Conservation (phyloP, 2,797 vertebrate genomes). For the Sebastes dallii region DNA sequence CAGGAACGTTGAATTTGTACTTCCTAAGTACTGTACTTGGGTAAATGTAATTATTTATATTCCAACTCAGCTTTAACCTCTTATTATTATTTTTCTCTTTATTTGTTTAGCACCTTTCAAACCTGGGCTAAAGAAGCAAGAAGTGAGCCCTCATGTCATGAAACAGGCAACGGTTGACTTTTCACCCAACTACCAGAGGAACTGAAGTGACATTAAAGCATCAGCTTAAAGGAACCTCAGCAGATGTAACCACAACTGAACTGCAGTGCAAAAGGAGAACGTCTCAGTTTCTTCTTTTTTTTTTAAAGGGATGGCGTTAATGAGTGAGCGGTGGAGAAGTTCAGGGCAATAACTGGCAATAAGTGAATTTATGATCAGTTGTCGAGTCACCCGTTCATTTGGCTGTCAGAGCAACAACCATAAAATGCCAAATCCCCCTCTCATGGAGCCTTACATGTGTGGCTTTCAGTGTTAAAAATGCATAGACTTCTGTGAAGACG, state of each 20-base stretch:
- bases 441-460: background rate
- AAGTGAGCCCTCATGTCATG: background rate
- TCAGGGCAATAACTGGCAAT: background rate
- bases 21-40: background rate
- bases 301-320: background rate
- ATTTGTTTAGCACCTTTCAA: slow-evolving; percentile 23
- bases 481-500: background rate
- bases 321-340: background rate
- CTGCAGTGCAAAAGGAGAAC: slow-evolving; percentile 28
- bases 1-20: background rate
- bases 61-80: background rate
- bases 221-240: background rate
- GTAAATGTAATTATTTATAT: background rate
- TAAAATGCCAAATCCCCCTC: background rate
- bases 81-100: background rate
- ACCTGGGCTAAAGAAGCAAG: slow-evolving; percentile 1
- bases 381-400: background rate
- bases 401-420: background rate
- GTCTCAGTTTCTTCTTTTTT: background rate
- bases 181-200: slow-evolving; percentile 10
- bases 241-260: slow-evolving; percentile 9
- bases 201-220: slow-evolving; percentile 35
- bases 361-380: background rate
- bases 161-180: slow-evolving; percentile 8
- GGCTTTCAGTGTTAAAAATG: background rate